Percentiles rank a stretch among this genome's conserved stretches.
phyloP scores from a whole-genome alignment of 2,797 vertebrate genomes.

The Myiothlypis coronata region DNA sequence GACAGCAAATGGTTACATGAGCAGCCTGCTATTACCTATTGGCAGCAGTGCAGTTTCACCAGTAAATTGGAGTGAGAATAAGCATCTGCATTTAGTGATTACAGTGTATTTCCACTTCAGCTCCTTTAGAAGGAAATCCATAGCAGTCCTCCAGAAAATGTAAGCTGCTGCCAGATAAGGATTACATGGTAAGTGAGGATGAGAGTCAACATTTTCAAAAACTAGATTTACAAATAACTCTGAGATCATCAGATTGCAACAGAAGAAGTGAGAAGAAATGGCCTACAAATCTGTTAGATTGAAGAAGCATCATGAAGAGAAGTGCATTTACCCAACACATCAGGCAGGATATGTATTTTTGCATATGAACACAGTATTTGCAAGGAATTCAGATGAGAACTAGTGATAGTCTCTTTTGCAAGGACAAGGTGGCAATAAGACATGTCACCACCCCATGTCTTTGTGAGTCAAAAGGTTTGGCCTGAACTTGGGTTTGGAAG shows the following conservation, averaged over 20 bases:
- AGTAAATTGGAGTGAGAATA: neutral
- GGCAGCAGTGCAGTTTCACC: neutral
- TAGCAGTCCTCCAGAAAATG: neutral
- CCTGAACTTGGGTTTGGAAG: neutral
- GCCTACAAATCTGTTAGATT: neutral
- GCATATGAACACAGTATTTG: neutral
- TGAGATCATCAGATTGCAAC: accelerated
- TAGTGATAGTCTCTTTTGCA: neutral
- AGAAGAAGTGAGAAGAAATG: neutral
- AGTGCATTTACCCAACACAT: neutral
- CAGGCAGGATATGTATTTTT: neutral
- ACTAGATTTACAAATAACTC: neutral
- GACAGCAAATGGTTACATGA: neutral
- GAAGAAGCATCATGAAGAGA: neutral
- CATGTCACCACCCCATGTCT: accelerated
- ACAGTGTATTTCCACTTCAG: neutral
- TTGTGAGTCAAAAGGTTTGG: neutral
- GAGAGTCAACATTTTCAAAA: neutral
- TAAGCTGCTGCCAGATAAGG: neutral
- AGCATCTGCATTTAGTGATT: neutral
- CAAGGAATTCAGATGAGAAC: neutral
- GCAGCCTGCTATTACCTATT: neutral
- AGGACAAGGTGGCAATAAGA: neutral
- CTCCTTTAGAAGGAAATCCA: neutral
- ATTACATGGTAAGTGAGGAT: neutral